A percentile compares a stretch with the other conserved stretches of the same genome.
Conservation (phyloP, 2,113 vertebrate species). For the Pampusana beccarii region DNA sequence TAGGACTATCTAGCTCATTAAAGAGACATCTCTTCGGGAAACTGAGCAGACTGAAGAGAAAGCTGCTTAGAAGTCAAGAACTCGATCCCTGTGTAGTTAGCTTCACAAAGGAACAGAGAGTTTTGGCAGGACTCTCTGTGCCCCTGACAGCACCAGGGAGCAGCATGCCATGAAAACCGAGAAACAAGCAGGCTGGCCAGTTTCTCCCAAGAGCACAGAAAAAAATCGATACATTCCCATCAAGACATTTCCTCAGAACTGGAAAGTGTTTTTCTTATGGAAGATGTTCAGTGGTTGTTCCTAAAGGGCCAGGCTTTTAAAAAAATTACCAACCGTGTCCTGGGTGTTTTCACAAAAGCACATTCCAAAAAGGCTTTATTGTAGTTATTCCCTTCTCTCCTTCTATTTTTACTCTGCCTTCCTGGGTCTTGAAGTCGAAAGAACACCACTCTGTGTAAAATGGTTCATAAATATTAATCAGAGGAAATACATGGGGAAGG, state of each 20-base stretch:
- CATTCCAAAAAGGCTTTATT: not conserved
- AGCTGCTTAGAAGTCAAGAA: not conserved
- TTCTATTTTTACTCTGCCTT: not conserved
- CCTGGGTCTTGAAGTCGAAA: not conserved
- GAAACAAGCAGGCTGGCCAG: not conserved
- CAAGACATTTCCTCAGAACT: not conserved
- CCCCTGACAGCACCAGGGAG: not conserved
- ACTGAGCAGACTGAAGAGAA: not conserved
- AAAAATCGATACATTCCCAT: not conserved
- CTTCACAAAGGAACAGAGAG: not conserved
- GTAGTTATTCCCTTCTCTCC: not conserved
- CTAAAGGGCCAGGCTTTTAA: not conserved
- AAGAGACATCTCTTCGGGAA: not conserved
- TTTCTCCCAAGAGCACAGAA: not conserved
- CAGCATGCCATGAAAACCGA: not conserved
- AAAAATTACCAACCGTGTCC: not conserved
- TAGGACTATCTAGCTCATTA: not conserved
- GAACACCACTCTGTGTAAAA: not conserved
- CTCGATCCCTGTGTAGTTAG: not conserved
- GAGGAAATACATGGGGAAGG: not conserved
- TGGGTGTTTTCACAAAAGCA: not conserved
- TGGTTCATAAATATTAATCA: slow-evolving; percentile 45
- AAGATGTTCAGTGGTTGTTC: not conserved
- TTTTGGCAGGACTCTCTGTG: not conserved
- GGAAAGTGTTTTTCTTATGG: not conserved